Percentiles rank a stretch among this genome's conserved stretches.
Conservation (phyloP, 1,140 invertebrate species). For the Sarcophaga peregrina region DNA sequence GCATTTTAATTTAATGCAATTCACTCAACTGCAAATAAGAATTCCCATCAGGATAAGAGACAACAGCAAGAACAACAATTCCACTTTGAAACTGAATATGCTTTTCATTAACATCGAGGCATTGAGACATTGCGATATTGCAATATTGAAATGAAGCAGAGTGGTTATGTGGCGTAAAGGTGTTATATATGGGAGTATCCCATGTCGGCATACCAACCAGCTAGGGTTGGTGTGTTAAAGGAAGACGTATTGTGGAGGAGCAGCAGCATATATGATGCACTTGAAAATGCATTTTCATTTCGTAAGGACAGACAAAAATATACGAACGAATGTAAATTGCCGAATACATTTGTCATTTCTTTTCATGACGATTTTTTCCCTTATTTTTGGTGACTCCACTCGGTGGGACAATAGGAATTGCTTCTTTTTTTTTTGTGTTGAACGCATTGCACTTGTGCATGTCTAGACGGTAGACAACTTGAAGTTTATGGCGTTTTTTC, state of each 20-base stretch:
- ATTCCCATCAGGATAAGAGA: constrained; percentile 39
- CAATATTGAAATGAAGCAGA: not conserved
- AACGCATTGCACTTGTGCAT: constrained; percentile 33
- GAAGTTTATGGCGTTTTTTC: constrained; percentile 36
- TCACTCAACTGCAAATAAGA: constrained; percentile 34
- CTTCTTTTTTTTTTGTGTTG: not conserved
- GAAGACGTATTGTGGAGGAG: not conserved
- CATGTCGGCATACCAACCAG: not conserved
- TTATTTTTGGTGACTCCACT: constrained; percentile 5
- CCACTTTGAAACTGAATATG: not conserved
- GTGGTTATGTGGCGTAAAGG: not conserved
- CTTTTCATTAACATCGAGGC: not conserved
- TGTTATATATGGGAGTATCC: constrained; percentile 26
- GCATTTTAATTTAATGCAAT: constrained; percentile 37
- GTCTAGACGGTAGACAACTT: constrained; percentile 39
- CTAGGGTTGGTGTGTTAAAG: not conserved
- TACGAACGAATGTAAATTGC: constrained; percentile 23
- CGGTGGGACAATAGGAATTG: not conserved
- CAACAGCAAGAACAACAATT: not conserved
- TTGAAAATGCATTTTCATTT: not conserved
- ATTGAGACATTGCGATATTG: not conserved
- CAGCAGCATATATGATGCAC: not conserved
- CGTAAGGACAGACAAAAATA: not conserved
- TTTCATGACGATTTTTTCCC: not conserved
- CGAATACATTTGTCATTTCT: constrained; percentile 38